A percentile compares a stretch with the other conserved stretches of the same genome.
phyloP scores from a whole-genome alignment of 1,140 invertebrate genomes.

The Elysia chlorotica region DNA sequence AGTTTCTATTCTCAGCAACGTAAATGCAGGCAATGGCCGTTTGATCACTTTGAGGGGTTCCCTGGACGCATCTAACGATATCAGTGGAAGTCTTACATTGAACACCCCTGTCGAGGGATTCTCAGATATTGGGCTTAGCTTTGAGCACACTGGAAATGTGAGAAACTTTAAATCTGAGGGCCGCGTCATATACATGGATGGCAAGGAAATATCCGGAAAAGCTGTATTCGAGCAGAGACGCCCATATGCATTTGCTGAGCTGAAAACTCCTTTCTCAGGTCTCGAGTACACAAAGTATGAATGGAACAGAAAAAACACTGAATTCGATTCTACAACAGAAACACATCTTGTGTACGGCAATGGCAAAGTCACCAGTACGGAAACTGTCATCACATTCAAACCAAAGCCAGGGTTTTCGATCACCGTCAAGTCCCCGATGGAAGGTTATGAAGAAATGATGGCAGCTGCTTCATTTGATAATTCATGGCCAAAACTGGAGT shows the following conservation, averaged over 20 bases:
- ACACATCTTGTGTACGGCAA: slow-evolving; percentile 25
- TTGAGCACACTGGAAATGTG: slow-evolving; percentile 10
- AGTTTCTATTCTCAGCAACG: neutral
- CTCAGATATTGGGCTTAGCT: slow-evolving; percentile 13
- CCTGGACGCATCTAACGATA: neutral
- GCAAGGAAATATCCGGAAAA: slow-evolving; percentile 4
- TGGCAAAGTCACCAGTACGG: slow-evolving; percentile 23
- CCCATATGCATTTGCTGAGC: neutral
- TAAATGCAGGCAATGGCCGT: neutral
- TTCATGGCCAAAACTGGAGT: neutral
- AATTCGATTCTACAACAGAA: neutral
- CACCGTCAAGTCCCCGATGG: slow-evolving; percentile 31
- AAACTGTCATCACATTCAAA: slow-evolving; percentile 16
- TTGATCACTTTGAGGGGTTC: neutral
- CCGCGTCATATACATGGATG: slow-evolving; percentile 20
- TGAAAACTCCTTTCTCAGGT: slow-evolving; percentile 22
- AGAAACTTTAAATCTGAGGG: slow-evolving; percentile 20
- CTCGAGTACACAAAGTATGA: slow-evolving; percentile 23
- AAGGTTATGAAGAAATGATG: slow-evolving; percentile 9
- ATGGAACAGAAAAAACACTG: neutral
- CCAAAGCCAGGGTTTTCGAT: slow-evolving; percentile 2
- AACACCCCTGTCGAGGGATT: slow-evolving; percentile 14
- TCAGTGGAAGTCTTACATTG: neutral
- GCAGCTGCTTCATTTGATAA: slow-evolving; percentile 11
- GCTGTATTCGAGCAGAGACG: neutral